These are phyloP conservation scores for Drosophila formosana DNA, from an alignment of 2,888 invertebrate genomes.

Conservation along the genomic window DNA sequence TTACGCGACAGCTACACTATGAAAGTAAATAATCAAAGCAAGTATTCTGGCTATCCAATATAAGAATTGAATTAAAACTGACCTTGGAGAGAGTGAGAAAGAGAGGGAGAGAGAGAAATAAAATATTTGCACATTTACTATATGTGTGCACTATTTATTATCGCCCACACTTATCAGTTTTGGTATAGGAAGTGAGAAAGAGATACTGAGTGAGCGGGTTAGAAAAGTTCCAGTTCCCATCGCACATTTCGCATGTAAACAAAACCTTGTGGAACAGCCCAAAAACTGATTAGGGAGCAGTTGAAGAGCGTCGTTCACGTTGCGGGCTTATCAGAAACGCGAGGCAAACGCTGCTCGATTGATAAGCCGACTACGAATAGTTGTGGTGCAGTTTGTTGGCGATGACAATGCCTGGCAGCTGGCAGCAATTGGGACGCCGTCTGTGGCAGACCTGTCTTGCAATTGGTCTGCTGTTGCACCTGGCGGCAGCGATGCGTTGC, in stretches of 20 bases:
- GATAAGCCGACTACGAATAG: slow-evolving; percentile 14
- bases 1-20: too few species aligned
- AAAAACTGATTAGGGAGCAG: slow-evolving; percentile 20
- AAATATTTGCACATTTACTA: background rate
- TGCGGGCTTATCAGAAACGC: background rate
- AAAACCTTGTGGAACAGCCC: slow-evolving; percentile 8
- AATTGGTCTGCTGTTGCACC: slow-evolving; percentile 4
- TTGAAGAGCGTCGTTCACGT: background rate
- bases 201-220: background rate
- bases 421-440: slow-evolving; percentile 5
- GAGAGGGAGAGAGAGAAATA: background rate
- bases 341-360: background rate
- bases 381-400: slow-evolving; percentile 32
- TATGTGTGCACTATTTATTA: background rate
- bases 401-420: slow-evolving; percentile 52
- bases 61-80: too few species aligned
- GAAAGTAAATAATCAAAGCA: too few species aligned
- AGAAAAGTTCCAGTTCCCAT: background rate
- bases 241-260: slow-evolving; percentile 17
- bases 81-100: background rate
- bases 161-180: slow-evolving; percentile 8
- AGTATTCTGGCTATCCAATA: too few species aligned
- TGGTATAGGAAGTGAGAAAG: background rate
- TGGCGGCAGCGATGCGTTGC: slow-evolving; percentile 47
- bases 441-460: slow-evolving; percentile 13